Conservation (phyloP, 2,113 vertebrate genomes). For the Acanthochromis polyacanthus region DNA sequence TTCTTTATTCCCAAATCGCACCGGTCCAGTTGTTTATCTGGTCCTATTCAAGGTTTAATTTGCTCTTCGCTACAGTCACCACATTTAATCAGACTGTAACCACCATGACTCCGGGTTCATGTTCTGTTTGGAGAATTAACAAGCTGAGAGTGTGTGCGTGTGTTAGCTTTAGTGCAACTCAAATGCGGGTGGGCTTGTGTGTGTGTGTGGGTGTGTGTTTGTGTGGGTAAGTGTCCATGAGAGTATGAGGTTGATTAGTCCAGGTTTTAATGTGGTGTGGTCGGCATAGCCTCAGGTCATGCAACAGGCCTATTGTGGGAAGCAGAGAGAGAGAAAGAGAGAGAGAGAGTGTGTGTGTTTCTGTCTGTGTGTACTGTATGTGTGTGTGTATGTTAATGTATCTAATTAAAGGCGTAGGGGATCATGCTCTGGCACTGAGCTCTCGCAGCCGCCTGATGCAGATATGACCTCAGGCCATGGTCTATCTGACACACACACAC, state of each 20-base stretch:
- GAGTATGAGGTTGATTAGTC: conserved; percentile 84
- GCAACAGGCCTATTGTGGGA: conserved; percentile 86
- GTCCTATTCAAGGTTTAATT: conserved; percentile 55
- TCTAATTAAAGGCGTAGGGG: conserved; percentile 82
- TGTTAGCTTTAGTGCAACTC: conserved; percentile 40
- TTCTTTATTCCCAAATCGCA: conserved; percentile 37
- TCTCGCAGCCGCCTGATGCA: conserved; percentile 77
- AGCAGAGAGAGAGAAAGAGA: conserved; percentile 57
- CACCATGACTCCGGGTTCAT: conserved; percentile 36
- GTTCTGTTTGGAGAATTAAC: conserved; percentile 70
- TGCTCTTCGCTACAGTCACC: conserved; percentile 52
- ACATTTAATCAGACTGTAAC: conserved; percentile 67
- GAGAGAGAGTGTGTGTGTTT: conserved; percentile 33
- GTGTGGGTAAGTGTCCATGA: conserved; percentile 81
- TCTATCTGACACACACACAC: conserved; percentile 52
- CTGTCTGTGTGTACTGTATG: conserved; percentile 22
- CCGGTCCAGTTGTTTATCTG: conserved; percentile 43
- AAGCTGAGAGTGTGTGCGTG: conserved; percentile 54
- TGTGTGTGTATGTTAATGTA: conserved; percentile 80
- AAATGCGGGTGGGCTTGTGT: conserved; percentile 27
- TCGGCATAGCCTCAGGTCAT: conserved; percentile 87
- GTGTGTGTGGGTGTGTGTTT: conserved; percentile 49
- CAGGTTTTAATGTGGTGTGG: conserved; percentile 87
- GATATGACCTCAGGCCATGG: conserved; percentile 82
- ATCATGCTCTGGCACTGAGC: conserved; percentile 80